phyloP scores from a whole-genome alignment of 64 coral and sea anemone genomes.

The Astreopora myriophthalma region DNA sequence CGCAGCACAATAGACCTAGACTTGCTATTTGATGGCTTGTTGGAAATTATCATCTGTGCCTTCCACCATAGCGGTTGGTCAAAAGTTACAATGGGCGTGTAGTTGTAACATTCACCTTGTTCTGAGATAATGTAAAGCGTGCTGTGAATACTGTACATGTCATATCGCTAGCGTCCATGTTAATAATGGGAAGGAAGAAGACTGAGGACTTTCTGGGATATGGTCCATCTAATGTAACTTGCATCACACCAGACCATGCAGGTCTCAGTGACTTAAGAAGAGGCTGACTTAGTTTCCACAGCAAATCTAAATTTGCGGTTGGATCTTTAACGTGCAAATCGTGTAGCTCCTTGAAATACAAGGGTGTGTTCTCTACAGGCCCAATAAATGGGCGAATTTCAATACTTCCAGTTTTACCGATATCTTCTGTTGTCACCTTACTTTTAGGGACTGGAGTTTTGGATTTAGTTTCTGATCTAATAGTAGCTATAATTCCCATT shows the following conservation, averaged over 20 bases:
- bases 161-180: conserved; percentile 10
- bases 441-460: not conserved
- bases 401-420: not conserved
- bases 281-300: not conserved
- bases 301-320: not conserved
- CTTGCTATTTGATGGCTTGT: not conserved
- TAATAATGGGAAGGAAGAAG: conserved; percentile 44
- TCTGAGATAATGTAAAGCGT: conserved; percentile 3
- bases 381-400: not conserved
- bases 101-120: not conserved
- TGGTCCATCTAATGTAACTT: not conserved
- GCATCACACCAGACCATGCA: conserved; percentile 57
- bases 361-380: not conserved
- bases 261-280: not conserved
- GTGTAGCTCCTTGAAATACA: not conserved
- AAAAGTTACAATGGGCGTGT: not conserved
- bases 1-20: not conserved
- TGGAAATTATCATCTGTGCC: not conserved
- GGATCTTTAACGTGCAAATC: not conserved
- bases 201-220: conserved; percentile 25
- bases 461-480: not conserved
- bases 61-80: not conserved
- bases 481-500: conserved; percentile 38
- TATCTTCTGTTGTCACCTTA: not conserved
- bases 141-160: not conserved